Conservation (phyloP, 1,140 invertebrate genomes). For the Augochlora pura region DNA sequence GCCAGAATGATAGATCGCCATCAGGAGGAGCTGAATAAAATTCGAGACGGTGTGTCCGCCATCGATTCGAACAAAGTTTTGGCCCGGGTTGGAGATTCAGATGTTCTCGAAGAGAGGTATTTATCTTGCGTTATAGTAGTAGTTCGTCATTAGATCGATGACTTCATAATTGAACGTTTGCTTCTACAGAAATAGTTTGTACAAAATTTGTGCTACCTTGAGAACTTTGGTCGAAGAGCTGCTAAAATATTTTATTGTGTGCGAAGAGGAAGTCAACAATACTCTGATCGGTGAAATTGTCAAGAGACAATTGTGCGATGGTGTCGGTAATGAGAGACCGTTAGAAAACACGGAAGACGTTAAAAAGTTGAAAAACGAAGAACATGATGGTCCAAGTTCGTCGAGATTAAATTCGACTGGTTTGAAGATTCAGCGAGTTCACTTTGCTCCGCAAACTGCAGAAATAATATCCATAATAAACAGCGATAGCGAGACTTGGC, state of each 20-base stretch:
- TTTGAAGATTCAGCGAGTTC: slow-evolving; percentile 80
- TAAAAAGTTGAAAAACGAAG: neutral
- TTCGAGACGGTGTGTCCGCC: slow-evolving; percentile 30
- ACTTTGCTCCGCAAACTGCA: slow-evolving; percentile 85
- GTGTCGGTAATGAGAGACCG: slow-evolving; percentile 25
- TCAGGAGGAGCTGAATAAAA: slow-evolving; percentile 67
- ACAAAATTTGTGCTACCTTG: slow-evolving; percentile 81
- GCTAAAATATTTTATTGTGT: slow-evolving; percentile 86
- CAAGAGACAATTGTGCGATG: slow-evolving; percentile 72
- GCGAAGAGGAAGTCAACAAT: slow-evolving; percentile 89
- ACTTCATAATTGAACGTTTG: slow-evolving; percentile 12
- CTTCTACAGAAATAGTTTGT: slow-evolving; percentile 82
- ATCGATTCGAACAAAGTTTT: slow-evolving; percentile 39
- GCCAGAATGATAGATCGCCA: slow-evolving; percentile 71
- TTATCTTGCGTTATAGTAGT: neutral
- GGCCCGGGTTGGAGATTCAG: neutral
- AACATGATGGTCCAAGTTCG: neutral
- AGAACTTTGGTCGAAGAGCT: slow-evolving; percentile 84
- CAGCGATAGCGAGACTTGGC: slow-evolving; percentile 75
- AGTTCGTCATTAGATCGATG: no score
- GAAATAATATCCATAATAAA: slow-evolving; percentile 84
- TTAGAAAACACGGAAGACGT: slow-evolving; percentile 22
- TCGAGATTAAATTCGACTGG: neutral
- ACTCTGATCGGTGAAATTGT: slow-evolving; percentile 85
- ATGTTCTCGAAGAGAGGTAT: slow-evolving; percentile 66